Base-by-base conservation (phyloP, 1,140 invertebrate genomes). In the Atopsyche davidsoni region DNA sequence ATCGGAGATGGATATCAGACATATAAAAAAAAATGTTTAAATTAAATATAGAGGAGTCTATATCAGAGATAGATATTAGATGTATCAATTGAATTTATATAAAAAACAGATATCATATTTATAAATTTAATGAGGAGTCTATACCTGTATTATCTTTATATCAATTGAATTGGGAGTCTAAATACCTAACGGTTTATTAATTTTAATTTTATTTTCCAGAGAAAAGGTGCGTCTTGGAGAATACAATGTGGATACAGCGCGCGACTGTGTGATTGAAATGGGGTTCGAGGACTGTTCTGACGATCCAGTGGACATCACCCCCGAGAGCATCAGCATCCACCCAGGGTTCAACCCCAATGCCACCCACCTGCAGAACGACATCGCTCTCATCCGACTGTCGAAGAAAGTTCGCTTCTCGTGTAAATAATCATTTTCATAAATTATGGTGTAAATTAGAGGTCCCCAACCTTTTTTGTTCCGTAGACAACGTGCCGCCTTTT, bases 321-420 rank as follows among this genome's bases (percentile, higher is more conserved):
- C 86, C 1, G 73, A 71, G n/a, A 70, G 79, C 49, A 64, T 69
- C 18, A 79, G 79, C 18, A 64, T 73, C 2, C 83, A 87, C 62
- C 77, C 82, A 14, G 56, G 75, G 4, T 87, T 86, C 47, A 65
- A 71, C 17, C 75, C 79, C 1, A 58, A 53, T 1, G 59, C 72
- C 1, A 56, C 45, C 0, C 68, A 76, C 46, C 79, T 81, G 50
- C 61, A 67, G 7, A 75, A 86, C 57, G 86, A 88, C 57, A 83
- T 88, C 40, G 85, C 82, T 1, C 58, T 87, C 4, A 58, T 88
- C 6, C 75, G 80, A 23, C 61, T 89, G 2, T 56, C 63, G 1
- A 56, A 62, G 1, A 59, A 75, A 3, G 79, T 87, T 1, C 17
- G 43, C 2, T 82, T 73, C 55, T 79, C 67, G 18, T 65, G 76